A percentile compares a stretch with the other conserved stretches of the same genome.
Conservation (phyloP, 1,140 invertebrate species). For the Elysia chlorotica region DNA sequence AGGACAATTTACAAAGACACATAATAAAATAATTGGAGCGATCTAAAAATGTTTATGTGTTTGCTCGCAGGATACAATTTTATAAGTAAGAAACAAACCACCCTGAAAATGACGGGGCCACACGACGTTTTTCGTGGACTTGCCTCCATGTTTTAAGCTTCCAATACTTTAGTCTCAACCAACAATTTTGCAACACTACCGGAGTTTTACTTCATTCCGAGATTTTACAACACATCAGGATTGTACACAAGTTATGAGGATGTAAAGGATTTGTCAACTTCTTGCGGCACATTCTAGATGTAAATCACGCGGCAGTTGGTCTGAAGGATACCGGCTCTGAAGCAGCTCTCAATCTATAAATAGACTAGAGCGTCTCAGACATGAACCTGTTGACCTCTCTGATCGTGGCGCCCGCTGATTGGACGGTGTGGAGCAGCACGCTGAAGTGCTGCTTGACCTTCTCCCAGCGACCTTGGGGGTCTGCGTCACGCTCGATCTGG, state of each 20-base stretch:
- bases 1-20: no score
- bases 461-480: constrained; percentile 45
- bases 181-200: no score
- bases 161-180: no score
- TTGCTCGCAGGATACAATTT: no score
- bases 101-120: no score
- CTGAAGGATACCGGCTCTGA: background rate
- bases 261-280: background rate
- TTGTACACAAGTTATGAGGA: background rate
- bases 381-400: constrained; percentile 43
- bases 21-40: no score
- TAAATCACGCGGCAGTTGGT: background rate
- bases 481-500: constrained; percentile 38
- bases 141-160: no score
- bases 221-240: background rate
- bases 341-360: background rate
- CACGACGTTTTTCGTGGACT: no score
- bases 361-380: constrained; percentile 16
- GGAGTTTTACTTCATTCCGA: background rate
- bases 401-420: constrained; percentile 46
- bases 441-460: constrained; percentile 46
- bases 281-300: background rate
- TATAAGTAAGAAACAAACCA: no score
- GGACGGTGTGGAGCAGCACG: constrained; percentile 41
- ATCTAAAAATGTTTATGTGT: no score